Base-by-base conservation (phyloP, 2,797 vertebrate species). In the Cirrhinus molitorella region DNA sequence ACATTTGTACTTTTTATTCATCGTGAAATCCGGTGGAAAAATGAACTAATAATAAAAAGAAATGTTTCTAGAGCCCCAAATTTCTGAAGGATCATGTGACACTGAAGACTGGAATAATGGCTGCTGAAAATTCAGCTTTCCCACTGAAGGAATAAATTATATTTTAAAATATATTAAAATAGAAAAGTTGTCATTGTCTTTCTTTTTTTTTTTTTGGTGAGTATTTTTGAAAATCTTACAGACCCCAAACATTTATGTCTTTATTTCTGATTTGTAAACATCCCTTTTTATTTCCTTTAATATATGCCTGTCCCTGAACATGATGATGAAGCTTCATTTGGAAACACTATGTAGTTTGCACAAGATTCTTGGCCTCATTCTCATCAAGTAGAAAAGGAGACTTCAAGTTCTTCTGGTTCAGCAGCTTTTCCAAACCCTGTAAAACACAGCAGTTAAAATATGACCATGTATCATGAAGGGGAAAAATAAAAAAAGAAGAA, bases 351-450 rank as follows among this genome's bases (percentile, higher is more conserved):
- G 71, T 83, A 72, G 87, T 66, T 68, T 90, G 89, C 73, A 91
- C 83, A 16, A 94, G 83, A 11, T 88, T 85, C 87, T 88, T 87
- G 37, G 88, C 88, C 70, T 10, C 85, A 19, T 88, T 89, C 83
- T 94, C 90, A 0, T 97, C 93, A 1, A 99, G 94, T 55, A 96
- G 73, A 83, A 97, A 92, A 0, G 95, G 96, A 8, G 95, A 94
- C 45, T 61, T 82, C 81, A 99, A 84, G 0, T 89, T 94, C 77
- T 75, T 95, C 77, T 94, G 94, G 88, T 85, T 94, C 91, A 99
- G 90, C 83, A 96, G 91, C 0, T 7, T 75, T 79, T 97, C 96
- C 82, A 99, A 92, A 13, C 94, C 97, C 98, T 99, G 87, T 14
- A 80, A 89, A 47, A 86, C 67, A 81, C 59, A 82, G 72, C 12